Conservation (phyloP, 1,140 invertebrate species). For the Heliconius hewitsoni region DNA sequence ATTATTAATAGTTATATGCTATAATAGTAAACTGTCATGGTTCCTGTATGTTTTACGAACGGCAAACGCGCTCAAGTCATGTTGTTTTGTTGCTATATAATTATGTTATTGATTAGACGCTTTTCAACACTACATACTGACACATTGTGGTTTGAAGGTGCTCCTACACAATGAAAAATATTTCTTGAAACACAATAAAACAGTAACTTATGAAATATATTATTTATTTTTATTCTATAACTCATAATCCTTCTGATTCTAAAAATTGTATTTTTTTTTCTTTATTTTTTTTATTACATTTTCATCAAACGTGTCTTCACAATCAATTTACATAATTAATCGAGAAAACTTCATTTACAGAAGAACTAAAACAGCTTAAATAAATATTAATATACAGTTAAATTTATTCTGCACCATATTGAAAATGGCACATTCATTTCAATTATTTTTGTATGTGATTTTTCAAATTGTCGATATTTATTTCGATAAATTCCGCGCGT, state of each 20-base stretch:
- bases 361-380: no score
- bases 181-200: background rate
- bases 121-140: background rate
- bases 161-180: constrained; percentile 21
- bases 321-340: no score
- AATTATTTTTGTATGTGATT: no score
- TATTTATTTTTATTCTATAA: background rate
- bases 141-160: constrained; percentile 21
- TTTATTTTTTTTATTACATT: background rate
- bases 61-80: background rate
- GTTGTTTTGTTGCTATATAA: constrained; percentile 7
- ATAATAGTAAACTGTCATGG: constrained; percentile 23
- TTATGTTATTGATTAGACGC: constrained; percentile 7
- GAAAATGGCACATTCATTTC: no score
- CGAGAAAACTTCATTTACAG: no score
- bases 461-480: background rate
- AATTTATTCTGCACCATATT: no score
- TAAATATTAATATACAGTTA: background rate
- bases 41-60: constrained; percentile 25
- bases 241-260: background rate
- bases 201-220: background rate
- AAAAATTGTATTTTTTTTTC: background rate
- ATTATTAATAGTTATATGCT: background rate
- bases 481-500: background rate
- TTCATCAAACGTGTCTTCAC: no score